phyloP scores from a whole-genome alignment of 2,888 invertebrate species.

The Entomobrya proxima region DNA sequence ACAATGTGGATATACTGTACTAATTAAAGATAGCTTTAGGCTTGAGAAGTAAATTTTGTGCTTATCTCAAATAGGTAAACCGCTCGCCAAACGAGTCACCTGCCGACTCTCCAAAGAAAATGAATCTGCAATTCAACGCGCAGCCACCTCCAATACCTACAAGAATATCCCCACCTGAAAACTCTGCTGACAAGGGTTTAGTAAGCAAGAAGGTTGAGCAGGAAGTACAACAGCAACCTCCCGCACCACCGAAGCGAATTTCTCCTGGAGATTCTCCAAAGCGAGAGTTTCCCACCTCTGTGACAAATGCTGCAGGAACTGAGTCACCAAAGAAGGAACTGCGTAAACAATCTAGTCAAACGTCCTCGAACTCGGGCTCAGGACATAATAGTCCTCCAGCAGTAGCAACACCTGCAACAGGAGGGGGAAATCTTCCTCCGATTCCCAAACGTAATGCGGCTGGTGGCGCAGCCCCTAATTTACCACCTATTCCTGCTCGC shows the following conservation, averaged over 20 bases:
- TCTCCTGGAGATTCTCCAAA: conserved; percentile 71
- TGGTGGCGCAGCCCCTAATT: conserved; percentile 78
- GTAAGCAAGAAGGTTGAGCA: neutral
- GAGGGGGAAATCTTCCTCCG: conserved; percentile 70
- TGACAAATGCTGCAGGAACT: neutral
- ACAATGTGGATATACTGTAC: neutral
- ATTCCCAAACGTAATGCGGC: conserved; percentile 71
- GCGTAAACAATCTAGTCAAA: conserved; percentile 67
- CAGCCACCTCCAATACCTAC: conserved; percentile 66
- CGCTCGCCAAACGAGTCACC: conserved; percentile 70
- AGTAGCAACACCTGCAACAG: conserved; percentile 3
- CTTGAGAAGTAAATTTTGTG: neutral
- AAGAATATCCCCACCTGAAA: conserved; percentile 63
- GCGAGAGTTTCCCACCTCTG: conserved; percentile 33
- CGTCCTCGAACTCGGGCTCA: conserved; percentile 60
- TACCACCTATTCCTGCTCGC: conserved; percentile 75
- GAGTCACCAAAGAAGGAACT: conserved; percentile 44
- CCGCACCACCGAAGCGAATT: conserved; percentile 68
- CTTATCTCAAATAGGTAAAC: conserved; percentile 13
- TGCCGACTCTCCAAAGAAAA: conserved; percentile 68
- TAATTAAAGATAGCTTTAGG: neutral
- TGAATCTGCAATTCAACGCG: conserved; percentile 57
- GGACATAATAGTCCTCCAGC: conserved; percentile 60
- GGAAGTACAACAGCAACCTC: conserved; percentile 38
- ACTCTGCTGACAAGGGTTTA: conserved; percentile 13